These are phyloP conservation scores for Drosophila sproati DNA, from an alignment of 1,140 invertebrate species.

Conservation along the genomic window DNA sequence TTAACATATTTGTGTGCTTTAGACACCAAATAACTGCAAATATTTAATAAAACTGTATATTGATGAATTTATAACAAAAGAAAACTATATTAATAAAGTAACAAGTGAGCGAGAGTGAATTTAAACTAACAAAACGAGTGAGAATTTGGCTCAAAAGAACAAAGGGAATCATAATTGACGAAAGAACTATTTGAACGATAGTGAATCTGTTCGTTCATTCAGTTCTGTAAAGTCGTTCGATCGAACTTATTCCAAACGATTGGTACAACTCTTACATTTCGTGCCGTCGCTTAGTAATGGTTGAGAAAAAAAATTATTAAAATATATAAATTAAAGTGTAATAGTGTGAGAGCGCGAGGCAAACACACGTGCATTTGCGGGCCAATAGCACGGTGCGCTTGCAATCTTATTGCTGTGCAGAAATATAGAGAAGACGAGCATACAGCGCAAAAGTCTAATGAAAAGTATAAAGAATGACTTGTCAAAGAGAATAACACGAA, in stretches of 20 bases:
- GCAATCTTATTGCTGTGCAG: conserved; percentile 1
- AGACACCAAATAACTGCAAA: too few relatives aligned
- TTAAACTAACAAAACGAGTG: background rate
- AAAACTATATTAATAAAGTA: background rate
- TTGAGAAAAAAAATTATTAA: conserved; percentile 38
- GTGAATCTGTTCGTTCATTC: background rate
- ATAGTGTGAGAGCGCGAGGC: conserved; percentile 34
- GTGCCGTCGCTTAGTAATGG: conserved; percentile 39
- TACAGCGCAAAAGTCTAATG: conserved; percentile 17
- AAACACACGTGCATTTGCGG: conserved; percentile 42
- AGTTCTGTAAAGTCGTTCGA: conserved; percentile 10
- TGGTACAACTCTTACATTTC: conserved; percentile 30
- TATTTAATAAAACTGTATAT: too few relatives aligned
- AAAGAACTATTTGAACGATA: background rate
- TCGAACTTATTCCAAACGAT: background rate
- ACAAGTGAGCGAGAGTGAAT: too few relatives aligned
- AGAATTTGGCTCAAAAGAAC: background rate
- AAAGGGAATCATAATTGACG: background rate
- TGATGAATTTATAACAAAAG: too few relatives aligned
- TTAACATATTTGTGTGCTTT: too few relatives aligned
- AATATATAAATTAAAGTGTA: conserved; percentile 33
- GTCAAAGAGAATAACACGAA: conserved; percentile 54
- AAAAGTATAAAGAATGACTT: conserved; percentile 54
- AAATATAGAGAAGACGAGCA: background rate
- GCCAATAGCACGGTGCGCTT: conserved; percentile 35